Evolutionary conservation across 2,797 vertebrate species (phyloP), one percentile per base, ranked within the genome.

Genomic region (Pangasius macronema): DNA sequence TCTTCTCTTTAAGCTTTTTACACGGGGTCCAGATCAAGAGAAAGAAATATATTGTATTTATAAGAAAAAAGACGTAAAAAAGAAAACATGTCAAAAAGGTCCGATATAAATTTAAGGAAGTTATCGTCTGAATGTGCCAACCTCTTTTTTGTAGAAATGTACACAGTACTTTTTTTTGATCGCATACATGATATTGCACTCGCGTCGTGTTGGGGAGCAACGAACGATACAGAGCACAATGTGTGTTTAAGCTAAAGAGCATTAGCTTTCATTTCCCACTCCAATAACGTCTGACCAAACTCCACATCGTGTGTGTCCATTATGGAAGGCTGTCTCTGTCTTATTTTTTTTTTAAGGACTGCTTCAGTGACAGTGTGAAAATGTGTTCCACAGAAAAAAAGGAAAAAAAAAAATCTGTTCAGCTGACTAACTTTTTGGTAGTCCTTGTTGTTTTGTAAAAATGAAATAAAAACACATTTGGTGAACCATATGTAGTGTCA

Each of bases 111-210:
- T 7, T 39, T 49, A 13, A 65, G 57, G 63, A 61, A 90, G 88
- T 93, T 94, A 92, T 93, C 92, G 93, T 96, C 92, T 96, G 95
- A 96, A 96, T 96, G 96, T 97, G 96, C 95, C 96, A 96, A 96
- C 92, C 93, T 94, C 92, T 88, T 82, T 82, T 93, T 93, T 87
- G 87, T 90, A 94, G 89, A 95, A 92, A 94, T 93, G 92, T 95
- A 93, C 93, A 93, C 91, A 84, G 83, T 85, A 88, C 55, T 89
- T 89, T 89, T 89, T 89, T 94, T 93, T 92, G 89, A 93, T 94
- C 91, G 90, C 94, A 92, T 93, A 93, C 93, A 93, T 93, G 93
- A 92, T 94, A 93, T 94, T 96, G 95, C 95, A 95, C 95, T 95
- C 94, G 93, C 92, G 93, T 95, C 94, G 94, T 95, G 84, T 93